These are phyloP conservation scores for Argynnis bischoffii DNA, from an alignment of 2,888 invertebrate genomes.

Conservation along the genomic window DNA sequence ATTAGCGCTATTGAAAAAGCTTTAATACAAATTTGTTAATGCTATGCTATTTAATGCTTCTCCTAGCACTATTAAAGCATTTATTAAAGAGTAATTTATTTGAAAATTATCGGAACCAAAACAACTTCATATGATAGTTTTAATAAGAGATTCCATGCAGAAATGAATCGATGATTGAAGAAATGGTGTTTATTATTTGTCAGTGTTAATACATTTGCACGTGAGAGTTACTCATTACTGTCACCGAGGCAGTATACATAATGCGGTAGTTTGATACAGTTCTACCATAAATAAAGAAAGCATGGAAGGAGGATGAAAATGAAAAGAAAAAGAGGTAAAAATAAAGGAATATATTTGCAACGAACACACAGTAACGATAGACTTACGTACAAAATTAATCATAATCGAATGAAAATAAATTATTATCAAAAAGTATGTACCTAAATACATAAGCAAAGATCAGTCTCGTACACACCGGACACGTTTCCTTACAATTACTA, in stretches of 20 bases:
- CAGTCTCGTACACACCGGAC: constrained; percentile 55
- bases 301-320: constrained; percentile 79
- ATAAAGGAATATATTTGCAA: constrained; percentile 82
- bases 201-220: constrained; percentile 59
- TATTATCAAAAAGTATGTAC: constrained; percentile 45
- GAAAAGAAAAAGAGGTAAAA: constrained; percentile 79
- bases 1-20: constrained; percentile 64
- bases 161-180: constrained; percentile 80
- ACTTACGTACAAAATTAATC: constrained; percentile 65
- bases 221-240: constrained; percentile 67
- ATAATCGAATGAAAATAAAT: constrained; percentile 62
- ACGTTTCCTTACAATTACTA: constrained; percentile 58
- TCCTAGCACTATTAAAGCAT: constrained; percentile 77
- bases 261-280: constrained; percentile 68
- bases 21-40: constrained; percentile 64
- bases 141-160: constrained; percentile 77
- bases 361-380: constrained; percentile 79
- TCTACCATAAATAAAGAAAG: constrained; percentile 75
- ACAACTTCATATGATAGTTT: constrained; percentile 52
- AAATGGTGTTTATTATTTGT: constrained; percentile 78
- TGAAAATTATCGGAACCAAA: constrained; percentile 50
- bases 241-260: constrained; percentile 73
- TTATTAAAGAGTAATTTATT: constrained; percentile 67
- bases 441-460: constrained; percentile 58
- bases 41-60: constrained; percentile 69